Evolutionary conservation across 2,113 vertebrate species (phyloP), one percentile per base, ranked within the genome.

Genomic region (Pantherophis guttatus): DNA sequence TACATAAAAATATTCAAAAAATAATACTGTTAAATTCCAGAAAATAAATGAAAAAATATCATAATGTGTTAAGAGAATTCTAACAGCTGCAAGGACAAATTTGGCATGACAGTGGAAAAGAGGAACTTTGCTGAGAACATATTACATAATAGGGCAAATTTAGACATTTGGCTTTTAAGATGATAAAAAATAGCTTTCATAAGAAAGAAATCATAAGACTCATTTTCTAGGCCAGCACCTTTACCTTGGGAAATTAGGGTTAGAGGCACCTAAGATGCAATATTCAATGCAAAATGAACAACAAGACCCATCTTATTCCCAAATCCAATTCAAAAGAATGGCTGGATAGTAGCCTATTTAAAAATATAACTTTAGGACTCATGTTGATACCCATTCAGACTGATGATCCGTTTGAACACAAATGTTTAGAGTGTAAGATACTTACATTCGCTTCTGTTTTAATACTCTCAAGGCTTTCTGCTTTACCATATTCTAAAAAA

Each of bases 371-470:
- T 57, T 12, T 17, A 58, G 15, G 92, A 54, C 90, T 26, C 0
- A 0, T 86, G 3, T 65, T 50, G 44, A n/a, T 58, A 89, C 0
- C 0, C 0, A 11, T 44, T 5, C 11, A 4, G 39, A 94, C 93
- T 7, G 90, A 50, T 0, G 29, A 23, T 26, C 19, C 9, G 2
- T 92, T 94, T 93, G n/a, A 91, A 93, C 86, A 65, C 24, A 65
- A 90, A 89, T 52, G 48, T n/a, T 9, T 8, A 95, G 5, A 95
- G 2, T 88, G 1, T 12, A 75, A 94, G 86, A 90, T 95, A 99
- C 99, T 99, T 97, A 99, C 99, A 99, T 99, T 96, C 98, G 98
- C 95, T 99, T 99, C 97, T 99, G 99, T 97, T 99, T 99, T 75
- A 99, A 97, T 85, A 99, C 98, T 94, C 99, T 97, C 98, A 99